Percentiles rank a stretch among this genome's conserved stretches.
phyloP scores from a whole-genome alignment of 2,888 invertebrate genomes.

The Lottia scabra region DNA sequence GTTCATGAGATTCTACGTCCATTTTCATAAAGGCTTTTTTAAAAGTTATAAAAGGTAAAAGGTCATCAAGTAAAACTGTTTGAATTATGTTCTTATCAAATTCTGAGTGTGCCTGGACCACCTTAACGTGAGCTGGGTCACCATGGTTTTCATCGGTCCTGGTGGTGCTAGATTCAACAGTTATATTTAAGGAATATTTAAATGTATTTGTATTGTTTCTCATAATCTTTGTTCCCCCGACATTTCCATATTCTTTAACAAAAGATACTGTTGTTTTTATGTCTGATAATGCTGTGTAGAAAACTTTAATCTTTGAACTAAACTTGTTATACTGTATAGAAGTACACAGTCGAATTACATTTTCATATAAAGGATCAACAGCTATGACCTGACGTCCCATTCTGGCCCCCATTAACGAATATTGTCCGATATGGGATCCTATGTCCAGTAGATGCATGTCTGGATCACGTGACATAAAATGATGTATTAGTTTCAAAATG shows the following conservation, averaged over 20 bases:
- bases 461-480: neutral
- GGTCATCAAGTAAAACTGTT: neutral
- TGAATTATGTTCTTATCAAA: neutral
- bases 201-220: too few relatives aligned
- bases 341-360: neutral
- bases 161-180: too few relatives aligned
- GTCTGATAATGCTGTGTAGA: neutral
- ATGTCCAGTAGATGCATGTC: neutral
- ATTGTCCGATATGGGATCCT: neutral
- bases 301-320: neutral
- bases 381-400: neutral
- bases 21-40: conserved; percentile 5
- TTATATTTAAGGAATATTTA: too few relatives aligned
- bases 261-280: neutral
- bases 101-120: too few relatives aligned
- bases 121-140: too few relatives aligned
- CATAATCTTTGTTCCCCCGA: too few relatives aligned
- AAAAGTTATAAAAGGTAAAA: neutral
- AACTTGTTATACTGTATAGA: neutral
- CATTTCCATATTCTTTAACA: too few relatives aligned
- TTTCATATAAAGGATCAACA: neutral
- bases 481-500: neutral
- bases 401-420: neutral
- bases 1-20: neutral
- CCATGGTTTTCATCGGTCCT: too few relatives aligned